Evolutionary conservation across 2,797 vertebrate genomes (phyloP).

Genomic region (Taeniopygia guttata): DNA sequence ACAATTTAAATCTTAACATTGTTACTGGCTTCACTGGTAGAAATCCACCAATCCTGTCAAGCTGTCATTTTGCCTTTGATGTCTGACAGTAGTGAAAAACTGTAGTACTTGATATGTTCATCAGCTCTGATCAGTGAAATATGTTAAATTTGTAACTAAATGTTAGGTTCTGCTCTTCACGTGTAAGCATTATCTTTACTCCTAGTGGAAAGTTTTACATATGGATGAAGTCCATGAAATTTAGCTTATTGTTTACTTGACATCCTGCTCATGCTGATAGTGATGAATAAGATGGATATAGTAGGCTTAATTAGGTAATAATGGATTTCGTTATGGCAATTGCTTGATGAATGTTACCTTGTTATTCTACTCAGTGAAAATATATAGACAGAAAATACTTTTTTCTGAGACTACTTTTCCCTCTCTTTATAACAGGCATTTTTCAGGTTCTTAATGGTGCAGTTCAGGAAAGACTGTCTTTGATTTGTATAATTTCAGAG

Average conservation of each 20-base stretch:
- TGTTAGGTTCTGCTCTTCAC: background rate
- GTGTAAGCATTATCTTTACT: background rate
- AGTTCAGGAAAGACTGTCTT: background rate
- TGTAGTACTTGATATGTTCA: background rate
- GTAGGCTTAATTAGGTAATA: background rate
- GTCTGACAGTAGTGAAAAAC: background rate
- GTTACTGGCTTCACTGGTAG: background rate
- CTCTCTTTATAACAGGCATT: background rate
- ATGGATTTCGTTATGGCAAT: background rate
- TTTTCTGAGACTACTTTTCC: background rate
- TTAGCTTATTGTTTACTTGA: background rate
- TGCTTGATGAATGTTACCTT: background rate
- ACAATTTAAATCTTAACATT: conserved; percentile 30
- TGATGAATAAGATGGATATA: background rate
- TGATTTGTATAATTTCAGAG: background rate
- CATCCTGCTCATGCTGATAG: background rate
- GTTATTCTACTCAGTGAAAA: background rate
- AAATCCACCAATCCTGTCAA: background rate
- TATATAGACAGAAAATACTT: background rate
- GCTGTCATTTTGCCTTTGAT: background rate
- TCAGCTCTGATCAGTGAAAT: background rate
- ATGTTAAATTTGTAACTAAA: background rate
- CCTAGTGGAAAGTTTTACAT: background rate
- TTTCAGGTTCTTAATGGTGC: background rate
- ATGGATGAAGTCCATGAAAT: background rate